These are phyloP conservation scores for Porites cylindrica DNA, from an alignment of 92 coral and sea anemone genomes.

Conservation along the genomic window DNA sequence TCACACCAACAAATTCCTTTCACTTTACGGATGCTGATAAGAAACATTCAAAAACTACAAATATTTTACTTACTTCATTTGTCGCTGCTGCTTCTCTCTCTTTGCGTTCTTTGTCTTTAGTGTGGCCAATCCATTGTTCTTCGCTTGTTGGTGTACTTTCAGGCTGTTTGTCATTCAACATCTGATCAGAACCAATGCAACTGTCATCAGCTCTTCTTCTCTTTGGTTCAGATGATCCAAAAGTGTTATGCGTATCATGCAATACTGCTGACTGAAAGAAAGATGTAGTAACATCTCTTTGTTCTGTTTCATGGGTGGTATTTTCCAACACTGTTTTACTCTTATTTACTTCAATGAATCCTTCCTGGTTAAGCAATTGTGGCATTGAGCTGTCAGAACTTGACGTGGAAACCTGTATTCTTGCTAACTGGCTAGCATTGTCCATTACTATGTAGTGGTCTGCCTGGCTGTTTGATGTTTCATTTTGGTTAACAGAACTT, in stretches of 20 bases:
- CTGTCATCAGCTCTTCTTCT: conserved; percentile 13
- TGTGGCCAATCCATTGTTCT: conserved; percentile 4
- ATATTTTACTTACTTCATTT: conserved; percentile 3
- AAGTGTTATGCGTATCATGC: background rate
- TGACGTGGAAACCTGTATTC: background rate
- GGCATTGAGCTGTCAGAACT: background rate
- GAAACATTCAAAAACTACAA: too few relatives aligned
- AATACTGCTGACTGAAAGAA: background rate
- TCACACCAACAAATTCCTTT: too few relatives aligned
- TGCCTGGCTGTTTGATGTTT: background rate
- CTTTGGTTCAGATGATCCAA: conserved; percentile 12
- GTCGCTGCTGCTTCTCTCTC: background rate
- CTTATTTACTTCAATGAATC: background rate
- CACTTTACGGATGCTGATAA: too few relatives aligned
- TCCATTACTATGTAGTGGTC: background rate
- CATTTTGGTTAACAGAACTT: background rate
- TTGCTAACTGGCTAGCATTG: background rate
- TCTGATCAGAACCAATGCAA: background rate
- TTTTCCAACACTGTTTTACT: background rate
- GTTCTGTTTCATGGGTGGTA: background rate
- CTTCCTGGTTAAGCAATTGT: background rate
- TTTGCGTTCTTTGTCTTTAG: background rate
- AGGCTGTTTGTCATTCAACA: background rate
- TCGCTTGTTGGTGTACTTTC: background rate
- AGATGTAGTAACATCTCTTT: background rate